phyloP scores from a whole-genome alignment of 30 jellyfish, hydroid and myxozoan species.

The Rhopilema esculentum region DNA sequence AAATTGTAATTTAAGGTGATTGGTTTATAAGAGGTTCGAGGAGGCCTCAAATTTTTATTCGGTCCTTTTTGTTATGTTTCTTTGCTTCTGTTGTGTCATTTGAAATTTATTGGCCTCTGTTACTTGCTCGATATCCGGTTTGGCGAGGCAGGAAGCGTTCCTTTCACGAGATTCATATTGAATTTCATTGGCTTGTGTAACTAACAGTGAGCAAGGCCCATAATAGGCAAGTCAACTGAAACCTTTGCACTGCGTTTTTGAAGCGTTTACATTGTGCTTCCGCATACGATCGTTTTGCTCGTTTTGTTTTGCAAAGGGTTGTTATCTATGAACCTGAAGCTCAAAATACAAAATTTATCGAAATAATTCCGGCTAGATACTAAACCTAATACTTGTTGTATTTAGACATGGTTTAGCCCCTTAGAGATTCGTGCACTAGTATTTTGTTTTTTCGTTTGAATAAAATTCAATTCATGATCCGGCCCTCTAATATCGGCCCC shows the following conservation, averaged over 20 bases:
- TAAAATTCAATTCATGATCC: no score
- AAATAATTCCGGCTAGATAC: no score
- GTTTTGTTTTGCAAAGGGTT: no score
- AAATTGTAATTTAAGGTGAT: conserved; percentile 66
- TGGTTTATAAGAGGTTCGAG: conserved; percentile 43
- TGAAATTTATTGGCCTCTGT: not conserved
- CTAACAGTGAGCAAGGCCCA: no score
- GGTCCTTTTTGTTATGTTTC: conserved; percentile 13
- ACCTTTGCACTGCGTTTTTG: not conserved
- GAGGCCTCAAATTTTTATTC: conserved; percentile 7
- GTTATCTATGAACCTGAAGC: no score
- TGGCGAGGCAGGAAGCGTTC: not conserved
- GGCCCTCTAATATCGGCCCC: no score
- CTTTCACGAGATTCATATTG: not conserved
- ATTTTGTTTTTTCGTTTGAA: no score
- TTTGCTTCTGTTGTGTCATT: not conserved
- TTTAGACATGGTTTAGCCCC: no score
- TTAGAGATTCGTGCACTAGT: no score
- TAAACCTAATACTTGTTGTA: no score
- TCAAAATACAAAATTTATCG: no score
- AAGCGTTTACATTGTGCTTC: not conserved
- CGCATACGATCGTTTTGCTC: not conserved
- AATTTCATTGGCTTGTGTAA: not conserved
- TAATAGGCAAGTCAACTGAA: not conserved
- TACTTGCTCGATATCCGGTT: not conserved